Evolutionary conservation across 2,797 vertebrate species (phyloP).

Genomic region (Molossus alvarezi): DNA sequence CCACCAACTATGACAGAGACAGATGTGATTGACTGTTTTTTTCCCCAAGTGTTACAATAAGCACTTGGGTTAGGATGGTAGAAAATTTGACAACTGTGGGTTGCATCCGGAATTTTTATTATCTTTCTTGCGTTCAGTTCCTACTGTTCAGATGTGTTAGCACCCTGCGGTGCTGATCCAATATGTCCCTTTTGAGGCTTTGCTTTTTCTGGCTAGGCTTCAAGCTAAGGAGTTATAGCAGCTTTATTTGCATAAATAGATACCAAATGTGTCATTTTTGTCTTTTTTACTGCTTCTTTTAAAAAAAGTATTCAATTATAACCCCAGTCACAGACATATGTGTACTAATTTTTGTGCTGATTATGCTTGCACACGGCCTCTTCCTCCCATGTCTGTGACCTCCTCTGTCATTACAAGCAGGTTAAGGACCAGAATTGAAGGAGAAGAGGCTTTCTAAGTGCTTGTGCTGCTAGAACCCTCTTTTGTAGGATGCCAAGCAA

Average conservation of each 20-base stretch:
- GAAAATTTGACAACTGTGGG: background rate
- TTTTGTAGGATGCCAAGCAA: background rate
- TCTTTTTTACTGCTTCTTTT: background rate
- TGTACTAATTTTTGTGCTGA: background rate
- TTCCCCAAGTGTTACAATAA: background rate
- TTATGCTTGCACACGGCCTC: background rate
- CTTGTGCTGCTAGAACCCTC: background rate
- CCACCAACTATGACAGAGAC: background rate
- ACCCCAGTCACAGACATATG: background rate
- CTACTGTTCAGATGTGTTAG: background rate
- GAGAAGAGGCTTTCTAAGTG: background rate
- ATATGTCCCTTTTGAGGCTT: background rate
- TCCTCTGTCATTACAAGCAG: background rate
- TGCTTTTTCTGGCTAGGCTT: background rate
- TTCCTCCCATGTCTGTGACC: background rate
- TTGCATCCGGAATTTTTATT: slow-evolving; percentile 17
- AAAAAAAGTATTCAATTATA: background rate
- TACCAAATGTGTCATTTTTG: background rate
- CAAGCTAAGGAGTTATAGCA: background rate
- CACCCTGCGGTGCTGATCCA: background rate
- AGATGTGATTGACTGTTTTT: background rate
- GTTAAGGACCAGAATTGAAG: background rate
- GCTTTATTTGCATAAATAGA: slow-evolving; percentile 42
- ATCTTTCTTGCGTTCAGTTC: background rate
- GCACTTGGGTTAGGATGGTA: background rate